Evolutionary conservation across 2,113 vertebrate genomes (phyloP), one percentile per base, ranked within the genome.

Genomic region (Hiodon tergisus): DNA sequence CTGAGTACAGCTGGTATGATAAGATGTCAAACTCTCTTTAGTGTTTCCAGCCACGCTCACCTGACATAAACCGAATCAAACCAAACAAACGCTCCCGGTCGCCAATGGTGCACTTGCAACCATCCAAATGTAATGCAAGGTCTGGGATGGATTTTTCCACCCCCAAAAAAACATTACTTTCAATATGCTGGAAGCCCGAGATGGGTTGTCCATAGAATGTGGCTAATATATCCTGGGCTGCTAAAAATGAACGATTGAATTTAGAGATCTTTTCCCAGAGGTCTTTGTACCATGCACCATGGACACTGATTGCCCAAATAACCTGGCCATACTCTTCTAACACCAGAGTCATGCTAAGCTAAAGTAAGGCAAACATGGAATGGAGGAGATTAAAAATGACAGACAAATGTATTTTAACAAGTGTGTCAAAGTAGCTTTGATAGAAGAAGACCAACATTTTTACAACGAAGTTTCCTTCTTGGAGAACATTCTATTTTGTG

Each of bases 101-200:
- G 82, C 83, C 72, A 78, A 79, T 80, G 77, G 79, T 82, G 79
- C 81, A 84, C 79, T 86, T 76, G 80, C 83, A 58, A 80, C 82
- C 82, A 82, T 83, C 78, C 82, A 82, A 81, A 82, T 80, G 13
- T 2, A 71, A 81, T 85, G 85, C 68, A 31, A 75, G 83, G 77
- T 82, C 86, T 78, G 76, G 54, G 73, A 66, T 74, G 81, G 77
- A 63, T 81, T 59, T 70, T 76, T 78, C 11, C 51, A 71, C 31
- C 31, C 31, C 31, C 31, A 58, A 71, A 76, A 52, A 31, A 17
- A 9, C 52, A 55, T 63, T 62, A 70, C 10, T 63, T 59, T 47
- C 31, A 57, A 76, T 83, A 80, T 80, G 85, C 74, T 70, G 10
- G 63, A 55, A 7, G 65, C 80, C 80, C 85, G 85, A 89, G 85